A percentile compares a stretch with the other conserved stretches of the same genome.
These are phyloP conservation scores for Vombatus ursinus DNA, from an alignment of 2,113 vertebrate species.

Conservation along the genomic window DNA sequence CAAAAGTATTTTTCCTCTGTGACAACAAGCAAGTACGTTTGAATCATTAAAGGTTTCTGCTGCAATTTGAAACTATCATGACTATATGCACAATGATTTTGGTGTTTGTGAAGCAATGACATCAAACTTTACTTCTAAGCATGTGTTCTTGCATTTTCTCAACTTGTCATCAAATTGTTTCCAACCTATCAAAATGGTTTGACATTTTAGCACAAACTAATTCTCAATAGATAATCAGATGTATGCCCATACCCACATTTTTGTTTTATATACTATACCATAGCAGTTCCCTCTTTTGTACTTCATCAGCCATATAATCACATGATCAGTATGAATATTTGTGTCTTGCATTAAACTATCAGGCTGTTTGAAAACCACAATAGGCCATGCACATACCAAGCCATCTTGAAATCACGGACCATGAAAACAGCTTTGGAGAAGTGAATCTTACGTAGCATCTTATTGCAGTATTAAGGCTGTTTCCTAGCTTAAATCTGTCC, in stretches of 20 bases:
- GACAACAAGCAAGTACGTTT: not conserved
- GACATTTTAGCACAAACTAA: not conserved
- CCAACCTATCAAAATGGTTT: not conserved
- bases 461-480: not conserved
- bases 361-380: not conserved
- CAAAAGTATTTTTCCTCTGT: not conserved
- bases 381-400: not conserved
- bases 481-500: not conserved
- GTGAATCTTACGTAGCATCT: not conserved
- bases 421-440: not conserved
- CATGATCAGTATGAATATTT: not conserved
- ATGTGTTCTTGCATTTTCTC: not conserved
- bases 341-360: not conserved
- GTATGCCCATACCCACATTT: not conserved
- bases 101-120: not conserved
- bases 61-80: not conserved
- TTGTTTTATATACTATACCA: not conserved
- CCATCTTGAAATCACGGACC: not conserved
- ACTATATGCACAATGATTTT: not conserved
- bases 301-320: not conserved
- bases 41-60: not conserved
- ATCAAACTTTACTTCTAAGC: not conserved
- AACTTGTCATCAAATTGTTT: not conserved
- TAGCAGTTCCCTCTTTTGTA: not conserved
- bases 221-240: not conserved